These are phyloP conservation scores for Aptenodytes patagonicus DNA, from an alignment of 2,113 vertebrate genomes.

Conservation along the genomic window DNA sequence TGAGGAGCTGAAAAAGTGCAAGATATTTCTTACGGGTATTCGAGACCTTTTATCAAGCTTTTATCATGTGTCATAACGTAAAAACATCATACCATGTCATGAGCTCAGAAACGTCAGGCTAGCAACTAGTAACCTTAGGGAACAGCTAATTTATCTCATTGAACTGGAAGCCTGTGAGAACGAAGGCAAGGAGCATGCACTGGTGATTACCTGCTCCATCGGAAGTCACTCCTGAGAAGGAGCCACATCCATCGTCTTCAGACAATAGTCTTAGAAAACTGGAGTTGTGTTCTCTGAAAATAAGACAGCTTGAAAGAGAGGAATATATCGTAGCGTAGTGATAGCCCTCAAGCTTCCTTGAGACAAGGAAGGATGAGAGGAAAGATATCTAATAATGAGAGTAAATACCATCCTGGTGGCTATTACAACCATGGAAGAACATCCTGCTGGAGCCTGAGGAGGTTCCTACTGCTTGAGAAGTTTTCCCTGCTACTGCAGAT, in stretches of 20 bases:
- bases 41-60: background rate
- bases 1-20: background rate
- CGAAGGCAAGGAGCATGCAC: background rate
- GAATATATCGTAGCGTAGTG: background rate
- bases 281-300: background rate
- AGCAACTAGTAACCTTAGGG: background rate
- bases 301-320: background rate
- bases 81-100: fast-evolving
- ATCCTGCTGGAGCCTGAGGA: background rate
- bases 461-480: background rate
- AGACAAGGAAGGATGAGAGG: background rate
- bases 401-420: background rate
- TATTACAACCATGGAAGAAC: no score
- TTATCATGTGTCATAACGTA: background rate
- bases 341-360: background rate
- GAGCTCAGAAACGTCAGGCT: background rate
- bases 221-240: background rate
- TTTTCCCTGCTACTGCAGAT: fast-evolving
- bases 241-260: no score
- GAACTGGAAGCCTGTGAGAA: background rate
- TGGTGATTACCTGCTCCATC: background rate
- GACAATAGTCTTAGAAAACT: background rate
- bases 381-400: background rate
- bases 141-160: background rate
- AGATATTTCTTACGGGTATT: background rate